Percentiles rank a stretch among this genome's conserved stretches.
These are phyloP conservation scores for Muschampia plurimacula DNA, from an alignment of 2,888 invertebrate genomes.

Conservation along the genomic window DNA sequence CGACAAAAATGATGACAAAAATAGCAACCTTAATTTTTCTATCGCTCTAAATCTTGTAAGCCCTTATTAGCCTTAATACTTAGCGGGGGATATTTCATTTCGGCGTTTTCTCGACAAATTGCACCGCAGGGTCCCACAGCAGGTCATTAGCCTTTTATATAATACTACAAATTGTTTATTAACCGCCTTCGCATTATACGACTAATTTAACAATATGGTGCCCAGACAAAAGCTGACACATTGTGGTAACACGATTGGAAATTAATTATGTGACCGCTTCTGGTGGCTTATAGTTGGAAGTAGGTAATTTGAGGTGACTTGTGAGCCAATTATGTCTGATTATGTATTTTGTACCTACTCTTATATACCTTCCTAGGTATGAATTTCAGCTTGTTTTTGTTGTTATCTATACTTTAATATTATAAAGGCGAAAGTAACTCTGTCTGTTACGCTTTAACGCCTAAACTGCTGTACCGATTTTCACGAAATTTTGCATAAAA, in stretches of 20 bases:
- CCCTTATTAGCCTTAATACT: constrained; percentile 23
- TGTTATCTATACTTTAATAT: too few species aligned
- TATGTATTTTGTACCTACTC: too few species aligned
- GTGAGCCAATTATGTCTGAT: too few species aligned
- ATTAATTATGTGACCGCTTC: constrained; percentile 1
- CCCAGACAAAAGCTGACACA: constrained; percentile 9
- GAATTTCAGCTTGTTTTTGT: too few species aligned
- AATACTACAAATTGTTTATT: constrained; percentile 35
- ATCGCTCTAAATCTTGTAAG: constrained; percentile 8
- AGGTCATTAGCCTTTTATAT: constrained; percentile 17
- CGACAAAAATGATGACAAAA: background rate
- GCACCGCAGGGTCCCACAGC: constrained; percentile 30
- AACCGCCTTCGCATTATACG: constrained; percentile 23
- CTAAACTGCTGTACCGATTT: too few species aligned
- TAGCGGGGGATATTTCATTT: constrained; percentile 22
- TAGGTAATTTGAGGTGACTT: background rate
- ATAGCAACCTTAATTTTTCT: constrained; percentile 9
- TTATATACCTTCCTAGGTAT: too few species aligned
- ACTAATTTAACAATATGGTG: constrained; percentile 10
- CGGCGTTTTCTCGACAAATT: constrained; percentile 16
- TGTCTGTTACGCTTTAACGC: too few species aligned
- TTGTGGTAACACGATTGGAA: constrained; percentile 11
- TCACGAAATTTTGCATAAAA: too few species aligned
- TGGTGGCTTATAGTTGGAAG: background rate
- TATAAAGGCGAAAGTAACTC: too few species aligned